phyloP scores from a whole-genome alignment of 1,140 invertebrate genomes.

The Coboldia fuscipes region DNA sequence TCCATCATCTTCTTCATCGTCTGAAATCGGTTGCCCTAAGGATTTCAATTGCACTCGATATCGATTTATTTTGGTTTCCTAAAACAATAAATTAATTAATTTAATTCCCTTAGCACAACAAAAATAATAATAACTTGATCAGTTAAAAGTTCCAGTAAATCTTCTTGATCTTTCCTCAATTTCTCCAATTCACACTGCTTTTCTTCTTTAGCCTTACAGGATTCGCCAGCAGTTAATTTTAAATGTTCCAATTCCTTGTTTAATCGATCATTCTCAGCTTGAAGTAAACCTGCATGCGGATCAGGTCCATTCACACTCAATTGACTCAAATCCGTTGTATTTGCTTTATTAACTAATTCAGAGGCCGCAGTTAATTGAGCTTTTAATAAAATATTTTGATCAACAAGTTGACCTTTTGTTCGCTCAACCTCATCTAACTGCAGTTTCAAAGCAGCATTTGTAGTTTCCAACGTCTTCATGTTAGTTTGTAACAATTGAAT shows the following conservation, averaged over 20 bases:
- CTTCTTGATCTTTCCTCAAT: slow-evolving; percentile 74
- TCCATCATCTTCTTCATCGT: slow-evolving; percentile 1
- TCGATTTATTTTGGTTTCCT: slow-evolving; percentile 1
- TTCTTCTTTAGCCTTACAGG: too few relatives aligned
- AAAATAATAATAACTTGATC: slow-evolving; percentile 29
- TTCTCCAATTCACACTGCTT: slow-evolving; percentile 51
- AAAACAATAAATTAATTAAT: neutral
- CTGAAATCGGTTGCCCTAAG: slow-evolving; percentile 1
- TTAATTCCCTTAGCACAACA: neutral
- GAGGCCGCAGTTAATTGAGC: slow-evolving; percentile 8
- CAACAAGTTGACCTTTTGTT: slow-evolving; percentile 53
- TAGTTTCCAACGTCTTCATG: slow-evolving; percentile 26
- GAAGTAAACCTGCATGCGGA: too few relatives aligned
- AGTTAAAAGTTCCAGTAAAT: slow-evolving; percentile 62
- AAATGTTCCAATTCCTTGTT: slow-evolving; percentile 11
- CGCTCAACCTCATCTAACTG: slow-evolving; percentile 47
- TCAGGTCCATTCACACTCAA: too few relatives aligned
- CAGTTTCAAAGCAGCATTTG: slow-evolving; percentile 30
- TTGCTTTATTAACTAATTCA: neutral
- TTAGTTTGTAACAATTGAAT: slow-evolving; percentile 37
- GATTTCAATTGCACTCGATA: slow-evolving; percentile 1
- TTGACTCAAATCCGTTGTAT: too few relatives aligned
- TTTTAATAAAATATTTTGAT: slow-evolving; percentile 49
- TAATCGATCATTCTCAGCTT: too few relatives aligned
- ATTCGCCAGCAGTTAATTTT: slow-evolving; percentile 11